Conservation (phyloP, 2,113 vertebrate species). For the Andinoacara biseriatus region DNA sequence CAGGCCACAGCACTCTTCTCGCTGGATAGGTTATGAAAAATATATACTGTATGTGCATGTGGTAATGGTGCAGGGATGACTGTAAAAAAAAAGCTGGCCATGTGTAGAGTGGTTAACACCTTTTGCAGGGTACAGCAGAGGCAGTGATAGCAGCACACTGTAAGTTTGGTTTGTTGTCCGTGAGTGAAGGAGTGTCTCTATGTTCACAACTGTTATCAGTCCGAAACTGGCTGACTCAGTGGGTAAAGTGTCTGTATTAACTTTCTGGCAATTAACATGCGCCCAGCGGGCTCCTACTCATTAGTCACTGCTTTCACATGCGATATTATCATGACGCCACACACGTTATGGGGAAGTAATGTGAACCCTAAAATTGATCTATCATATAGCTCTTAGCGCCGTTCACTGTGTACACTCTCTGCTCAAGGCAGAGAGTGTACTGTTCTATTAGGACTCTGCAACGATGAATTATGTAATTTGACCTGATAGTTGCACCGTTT, state of each 20-base stretch:
- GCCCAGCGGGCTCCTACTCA: too few species aligned
- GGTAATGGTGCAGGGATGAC: neutral
- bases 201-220: neutral
- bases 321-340: neutral
- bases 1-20: neutral
- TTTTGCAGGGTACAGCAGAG: neutral
- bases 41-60: neutral
- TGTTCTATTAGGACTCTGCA: neutral
- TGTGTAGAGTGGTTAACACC: neutral
- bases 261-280: neutral
- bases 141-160: neutral
- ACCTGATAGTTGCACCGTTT: neutral
- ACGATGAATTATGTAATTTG: too few species aligned
- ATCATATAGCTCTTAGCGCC: neutral
- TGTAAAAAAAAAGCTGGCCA: neutral
- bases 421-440: neutral
- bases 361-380: neutral
- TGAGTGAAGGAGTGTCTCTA: too few species aligned
- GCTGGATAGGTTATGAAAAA: neutral
- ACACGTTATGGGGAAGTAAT: neutral
- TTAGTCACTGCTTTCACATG: neutral
- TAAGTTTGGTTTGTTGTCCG: neutral
- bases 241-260: neutral
- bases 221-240: neutral
- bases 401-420: too few species aligned